phyloP scores from a whole-genome alignment of 2,113 vertebrate genomes.

The Scophthalmus maximus region DNA sequence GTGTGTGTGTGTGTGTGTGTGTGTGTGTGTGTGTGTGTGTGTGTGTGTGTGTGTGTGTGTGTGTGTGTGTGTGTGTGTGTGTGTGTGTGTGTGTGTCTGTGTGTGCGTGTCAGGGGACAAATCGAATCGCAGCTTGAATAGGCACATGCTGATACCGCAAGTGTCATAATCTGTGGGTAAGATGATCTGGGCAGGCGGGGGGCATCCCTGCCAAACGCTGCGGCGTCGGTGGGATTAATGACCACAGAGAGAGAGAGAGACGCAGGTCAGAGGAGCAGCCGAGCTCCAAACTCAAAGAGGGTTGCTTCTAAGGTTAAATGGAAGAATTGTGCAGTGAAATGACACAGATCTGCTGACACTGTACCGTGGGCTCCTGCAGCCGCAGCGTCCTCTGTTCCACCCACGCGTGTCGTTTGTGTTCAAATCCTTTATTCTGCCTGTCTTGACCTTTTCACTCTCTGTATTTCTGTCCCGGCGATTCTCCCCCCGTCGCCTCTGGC shows the following conservation, averaged over 20 bases:
- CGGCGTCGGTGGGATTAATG: constrained; percentile 54
- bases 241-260: constrained; percentile 14
- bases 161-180: constrained; percentile 63
- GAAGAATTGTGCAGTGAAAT: neutral
- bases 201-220: constrained; percentile 55
- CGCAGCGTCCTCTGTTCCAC: constrained; percentile 2
- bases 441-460: constrained; percentile 16
- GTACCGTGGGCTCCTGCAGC: neutral
- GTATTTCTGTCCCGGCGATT: constrained; percentile 30
- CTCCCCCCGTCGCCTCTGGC: constrained; percentile 28
- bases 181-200: constrained; percentile 53
- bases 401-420: neutral
- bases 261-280: neutral
- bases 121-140: constrained; percentile 34
- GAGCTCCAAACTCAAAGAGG: no score
- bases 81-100: neutral
- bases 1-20: neutral
- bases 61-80: neutral
- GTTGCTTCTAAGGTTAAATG: no score
- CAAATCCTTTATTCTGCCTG: constrained; percentile 2
- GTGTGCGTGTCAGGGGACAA: neutral
- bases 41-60: neutral
- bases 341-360: neutral
- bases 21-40: neutral
- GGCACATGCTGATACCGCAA: constrained; percentile 27